Conservation (phyloP, 1,140 invertebrate genomes). For the Neotoxoptera formosana region DNA sequence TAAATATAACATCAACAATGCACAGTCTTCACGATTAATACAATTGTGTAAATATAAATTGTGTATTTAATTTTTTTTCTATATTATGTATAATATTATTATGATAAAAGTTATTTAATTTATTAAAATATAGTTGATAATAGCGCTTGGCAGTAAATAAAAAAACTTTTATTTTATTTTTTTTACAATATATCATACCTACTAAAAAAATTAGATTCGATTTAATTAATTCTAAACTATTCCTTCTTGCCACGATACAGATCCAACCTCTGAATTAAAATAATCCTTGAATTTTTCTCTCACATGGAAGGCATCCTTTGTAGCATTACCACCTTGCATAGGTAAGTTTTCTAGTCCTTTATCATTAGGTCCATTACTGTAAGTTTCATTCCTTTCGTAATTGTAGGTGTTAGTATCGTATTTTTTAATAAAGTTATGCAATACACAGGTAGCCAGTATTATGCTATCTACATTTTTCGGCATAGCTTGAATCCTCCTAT, state of each 20-base stretch:
- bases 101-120: not conserved
- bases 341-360: not conserved
- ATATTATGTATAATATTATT: too few relatives aligned
- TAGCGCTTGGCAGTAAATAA: not conserved
- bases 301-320: not conserved
- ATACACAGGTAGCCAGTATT: not conserved
- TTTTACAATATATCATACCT: not conserved
- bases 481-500: not conserved
- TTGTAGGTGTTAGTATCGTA: not conserved
- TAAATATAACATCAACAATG: too few relatives aligned
- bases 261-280: not conserved
- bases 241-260: constrained; percentile 30
- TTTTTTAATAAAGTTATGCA: constrained; percentile 6
- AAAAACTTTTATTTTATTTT: constrained; percentile 11
- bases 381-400: not conserved
- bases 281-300: not conserved
- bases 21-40: too few relatives aligned
- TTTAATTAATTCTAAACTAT: constrained; percentile 20
- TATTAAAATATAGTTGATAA: not conserved
- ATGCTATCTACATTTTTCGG: not conserved
- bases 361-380: constrained; percentile 19
- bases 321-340: not conserved
- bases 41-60: too few relatives aligned
- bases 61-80: too few relatives aligned
- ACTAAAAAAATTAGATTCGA: not conserved